Base-by-base conservation (phyloP, 1,140 invertebrate genomes). In the Drosophila sechellia region DNA sequence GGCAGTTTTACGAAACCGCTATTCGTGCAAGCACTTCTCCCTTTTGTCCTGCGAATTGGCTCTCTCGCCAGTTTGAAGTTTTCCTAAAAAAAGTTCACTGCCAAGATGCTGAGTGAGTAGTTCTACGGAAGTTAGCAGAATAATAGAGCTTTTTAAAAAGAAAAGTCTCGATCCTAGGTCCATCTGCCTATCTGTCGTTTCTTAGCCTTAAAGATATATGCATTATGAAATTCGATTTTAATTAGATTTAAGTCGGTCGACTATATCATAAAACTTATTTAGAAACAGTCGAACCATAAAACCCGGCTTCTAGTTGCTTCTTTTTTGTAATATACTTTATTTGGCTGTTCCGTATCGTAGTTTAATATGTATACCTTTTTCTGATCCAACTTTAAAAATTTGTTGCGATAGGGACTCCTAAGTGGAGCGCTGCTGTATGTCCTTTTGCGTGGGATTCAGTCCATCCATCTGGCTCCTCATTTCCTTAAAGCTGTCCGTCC, bases 401-500 rank as follows among this genome's bases (percentile, higher is more conserved):
- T 31, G 6, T 8, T 31, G 4, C 11, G 8, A 35, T 22, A 35
- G 2, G 4, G 1, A 1, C 25, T 61, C 12, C 10, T 20, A 20
- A 11, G 2, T 40, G 35, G 59, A 3, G 45, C n/a, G 11, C 10
- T 10, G n/a, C 35, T 60, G 60, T 27, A 25, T 25, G 13, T 40
- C 52, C 31, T n/a, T 45, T 25, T 20, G 17, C 17, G 35, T 50
- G 52, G 57, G 22, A 1, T 43, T n/a, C 17, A 25, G 13, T 17
- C 20, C 37, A 54, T 25, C 20, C 39, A 39, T 10, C 25, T 73
- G 53, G 48, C 60, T 68, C 64, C 27, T 56, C 79, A 76, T 83
- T 86, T 87, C 84, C 84, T 87, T 87, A 83, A 86, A 83, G 66
- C 76, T 57, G 59, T 79, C 66, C 79, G 52, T 55, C 50, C 84